These are phyloP conservation scores for Bujurquina vittata DNA, from an alignment of 2,113 vertebrate species.

Conservation along the genomic window DNA sequence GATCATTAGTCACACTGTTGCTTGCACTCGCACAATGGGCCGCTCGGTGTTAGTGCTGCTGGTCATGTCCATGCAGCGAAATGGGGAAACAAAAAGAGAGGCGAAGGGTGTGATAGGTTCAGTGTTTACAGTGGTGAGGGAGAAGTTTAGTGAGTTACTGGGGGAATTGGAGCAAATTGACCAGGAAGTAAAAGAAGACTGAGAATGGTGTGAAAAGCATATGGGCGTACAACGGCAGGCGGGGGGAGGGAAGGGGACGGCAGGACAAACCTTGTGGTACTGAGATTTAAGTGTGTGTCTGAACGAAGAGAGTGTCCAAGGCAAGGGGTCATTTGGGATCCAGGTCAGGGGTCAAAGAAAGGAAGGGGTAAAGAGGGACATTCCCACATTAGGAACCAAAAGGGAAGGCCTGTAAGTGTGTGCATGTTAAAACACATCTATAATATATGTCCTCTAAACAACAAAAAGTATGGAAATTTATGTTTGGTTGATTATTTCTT, in stretches of 20 bases:
- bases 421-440: not conserved
- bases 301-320: slow-evolving; percentile 46
- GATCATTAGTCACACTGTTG: slow-evolving; percentile 49
- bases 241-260: slow-evolving; percentile 26
- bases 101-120: not conserved
- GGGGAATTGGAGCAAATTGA: not conserved
- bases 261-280: slow-evolving; percentile 62
- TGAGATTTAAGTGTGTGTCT: slow-evolving; percentile 60
- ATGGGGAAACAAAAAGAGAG: not conserved
- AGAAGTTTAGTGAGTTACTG: slow-evolving; percentile 10
- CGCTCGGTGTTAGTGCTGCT: slow-evolving; percentile 45
- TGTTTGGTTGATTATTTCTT: too few relatives aligned
- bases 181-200: not conserved
- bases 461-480: too few relatives aligned
- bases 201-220: slow-evolving; percentile 1
- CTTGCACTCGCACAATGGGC: slow-evolving; percentile 10
- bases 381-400: slow-evolving; percentile 47
- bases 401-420: not conserved
- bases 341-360: slow-evolving; percentile 54
- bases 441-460: not conserved
- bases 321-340: slow-evolving; percentile 54
- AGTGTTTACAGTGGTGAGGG: not conserved
- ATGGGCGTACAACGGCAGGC: not conserved
- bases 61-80: not conserved
- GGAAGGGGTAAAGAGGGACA: slow-evolving; percentile 53